These are phyloP conservation scores for Sarotherodon lohbergeri DNA, from an alignment of 2,113 vertebrate species.

Conservation along the genomic window DNA sequence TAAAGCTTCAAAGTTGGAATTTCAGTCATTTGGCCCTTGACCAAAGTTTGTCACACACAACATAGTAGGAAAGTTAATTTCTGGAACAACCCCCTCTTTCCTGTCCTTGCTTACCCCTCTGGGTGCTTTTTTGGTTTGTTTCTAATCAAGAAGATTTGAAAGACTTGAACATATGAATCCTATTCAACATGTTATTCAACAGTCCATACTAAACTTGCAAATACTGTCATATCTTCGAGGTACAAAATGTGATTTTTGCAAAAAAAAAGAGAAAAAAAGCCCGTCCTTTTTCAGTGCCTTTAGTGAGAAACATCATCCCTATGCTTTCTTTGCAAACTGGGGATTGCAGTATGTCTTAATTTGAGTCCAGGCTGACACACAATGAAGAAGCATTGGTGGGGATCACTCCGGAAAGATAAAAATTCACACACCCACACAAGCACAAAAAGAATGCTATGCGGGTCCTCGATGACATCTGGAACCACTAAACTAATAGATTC, in stretches of 20 bases:
- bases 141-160: background rate
- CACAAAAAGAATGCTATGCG: background rate
- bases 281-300: background rate
- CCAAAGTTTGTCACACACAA: constrained; percentile 50
- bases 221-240: background rate
- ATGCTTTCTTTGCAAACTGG: background rate
- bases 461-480: constrained; percentile 60
- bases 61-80: constrained; percentile 30
- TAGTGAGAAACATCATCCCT: constrained; percentile 4
- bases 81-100: constrained; percentile 1
- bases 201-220: background rate
- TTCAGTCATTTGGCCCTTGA: constrained; percentile 52
- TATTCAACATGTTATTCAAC: background rate
- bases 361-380: constrained; percentile 24
- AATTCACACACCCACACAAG: background rate
- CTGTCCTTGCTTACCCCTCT: constrained; percentile 11
- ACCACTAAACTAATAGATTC: constrained; percentile 49
- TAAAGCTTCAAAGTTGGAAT: constrained; percentile 75
- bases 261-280: background rate
- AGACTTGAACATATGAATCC: background rate
- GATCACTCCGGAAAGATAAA: constrained; percentile 10
- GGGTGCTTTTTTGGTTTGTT: background rate
- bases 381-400: constrained; percentile 13
- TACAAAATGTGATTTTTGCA: background rate
- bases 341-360: constrained; percentile 26